Evolutionary conservation across 2,113 vertebrate species (phyloP).

Genomic region (Butorides virescens): DNA sequence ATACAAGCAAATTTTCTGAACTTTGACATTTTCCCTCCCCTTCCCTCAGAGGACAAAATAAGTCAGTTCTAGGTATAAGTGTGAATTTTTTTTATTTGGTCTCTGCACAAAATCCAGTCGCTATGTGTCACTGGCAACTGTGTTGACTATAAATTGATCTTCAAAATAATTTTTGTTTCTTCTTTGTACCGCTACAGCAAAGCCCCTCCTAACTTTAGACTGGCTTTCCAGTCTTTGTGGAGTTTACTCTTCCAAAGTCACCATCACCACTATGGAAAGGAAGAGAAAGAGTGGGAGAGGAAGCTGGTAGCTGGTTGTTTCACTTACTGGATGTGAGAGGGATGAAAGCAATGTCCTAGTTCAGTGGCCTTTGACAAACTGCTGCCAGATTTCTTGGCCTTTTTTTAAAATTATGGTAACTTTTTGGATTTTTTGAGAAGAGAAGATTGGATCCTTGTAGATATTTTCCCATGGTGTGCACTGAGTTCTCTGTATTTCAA

Average conservation of each 20-base stretch:
- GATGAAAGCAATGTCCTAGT: background rate
- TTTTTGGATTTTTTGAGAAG: background rate
- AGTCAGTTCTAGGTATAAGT: background rate
- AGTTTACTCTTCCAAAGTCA: background rate
- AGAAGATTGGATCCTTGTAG: background rate
- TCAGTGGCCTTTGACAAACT: background rate
- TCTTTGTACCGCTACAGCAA: background rate
- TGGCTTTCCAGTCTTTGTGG: background rate
- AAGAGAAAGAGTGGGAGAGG: background rate
- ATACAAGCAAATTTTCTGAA: background rate
- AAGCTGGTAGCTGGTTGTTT: background rate
- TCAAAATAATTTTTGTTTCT: background rate
- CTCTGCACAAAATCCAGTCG: background rate
- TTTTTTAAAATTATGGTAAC: background rate
- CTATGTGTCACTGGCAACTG: background rate
- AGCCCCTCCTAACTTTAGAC: background rate
- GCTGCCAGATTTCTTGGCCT: background rate
- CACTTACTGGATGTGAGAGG: background rate
- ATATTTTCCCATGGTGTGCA: background rate
- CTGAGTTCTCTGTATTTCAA: background rate
- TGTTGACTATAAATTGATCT: background rate
- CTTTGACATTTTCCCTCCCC: background rate
- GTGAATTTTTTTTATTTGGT: background rate
- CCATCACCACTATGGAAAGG: background rate
- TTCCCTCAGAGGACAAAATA: background rate